phyloP scores from a whole-genome alignment of 2,113 vertebrate genomes.

The Antennarius striatus region DNA sequence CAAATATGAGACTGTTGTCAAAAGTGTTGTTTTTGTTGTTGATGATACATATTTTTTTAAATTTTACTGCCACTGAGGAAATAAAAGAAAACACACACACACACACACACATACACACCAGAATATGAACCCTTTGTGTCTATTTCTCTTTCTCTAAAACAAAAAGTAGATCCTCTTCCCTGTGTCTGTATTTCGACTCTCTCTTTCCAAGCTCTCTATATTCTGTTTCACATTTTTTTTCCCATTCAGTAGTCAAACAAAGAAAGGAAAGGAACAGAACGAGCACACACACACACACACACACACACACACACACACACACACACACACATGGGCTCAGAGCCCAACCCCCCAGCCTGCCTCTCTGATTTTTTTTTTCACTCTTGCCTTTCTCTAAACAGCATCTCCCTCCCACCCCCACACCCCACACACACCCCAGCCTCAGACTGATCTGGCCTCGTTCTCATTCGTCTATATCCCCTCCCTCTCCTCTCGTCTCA shows the following conservation, averaged over 20 bases:
- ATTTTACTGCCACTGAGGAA: conserved; percentile 35
- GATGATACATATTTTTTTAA: conserved; percentile 15
- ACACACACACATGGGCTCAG: conserved; percentile 62
- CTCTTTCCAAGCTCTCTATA: conserved; percentile 62
- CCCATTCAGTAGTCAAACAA: conserved; percentile 85
- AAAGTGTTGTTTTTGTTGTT: conserved; percentile 43
- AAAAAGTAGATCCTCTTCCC: conserved; percentile 51
- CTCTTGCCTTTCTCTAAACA: conserved; percentile 80
- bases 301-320: conserved; percentile 53
- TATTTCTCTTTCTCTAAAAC: conserved; percentile 15
- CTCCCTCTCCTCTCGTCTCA: conserved; percentile 57
- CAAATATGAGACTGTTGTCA: conserved; percentile 64
- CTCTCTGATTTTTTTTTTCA: conserved; percentile 71
- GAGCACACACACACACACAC: conserved; percentile 51
- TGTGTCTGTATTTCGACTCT: conserved; percentile 46
- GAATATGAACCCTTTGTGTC: conserved; percentile 64
- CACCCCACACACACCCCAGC: conserved; percentile 61
- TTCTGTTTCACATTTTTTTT: conserved; percentile 70
- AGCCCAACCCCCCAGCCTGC: conserved; percentile 82
- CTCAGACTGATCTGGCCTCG: conserved; percentile 76
- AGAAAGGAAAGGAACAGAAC: conserved; percentile 83
- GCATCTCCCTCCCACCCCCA: conserved; percentile 43
- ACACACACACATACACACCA: neutral
- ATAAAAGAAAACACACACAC: neutral
- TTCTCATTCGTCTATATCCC: conserved; percentile 77